Evolutionary conservation across 2,113 vertebrate species (phyloP), one percentile per base, ranked within the genome.

Genomic region (Aix galericulata): DNA sequence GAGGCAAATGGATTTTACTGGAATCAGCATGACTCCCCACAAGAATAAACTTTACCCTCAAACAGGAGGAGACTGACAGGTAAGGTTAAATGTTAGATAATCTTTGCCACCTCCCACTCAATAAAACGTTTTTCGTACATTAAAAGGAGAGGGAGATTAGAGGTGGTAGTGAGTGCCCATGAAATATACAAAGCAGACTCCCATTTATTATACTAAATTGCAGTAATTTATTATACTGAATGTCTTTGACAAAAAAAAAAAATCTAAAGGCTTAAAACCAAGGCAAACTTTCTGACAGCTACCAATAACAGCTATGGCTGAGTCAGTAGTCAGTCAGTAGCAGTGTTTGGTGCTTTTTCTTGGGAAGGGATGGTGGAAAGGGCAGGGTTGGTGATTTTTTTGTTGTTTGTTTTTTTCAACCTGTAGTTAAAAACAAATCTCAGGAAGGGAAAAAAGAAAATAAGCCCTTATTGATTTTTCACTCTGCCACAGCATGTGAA

Each of bases 161-260:
- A 58, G 3, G 0, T 7, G 4, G 18, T 66, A 74, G 9, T 36
- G 29, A 0, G 0, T 31, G 31, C 25, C 48, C 27, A 44, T 46
- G 22, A 85, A 58, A 59, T 52, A 63, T 1, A 29, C 5, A 58
- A 76, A 92, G 31, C 20, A 71, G 50, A 9, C 7, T 59, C 22
- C 20, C 56, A 7, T 36, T 62, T 89, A 15, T 85, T 77, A 8
- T 11, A 52, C 29, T 58, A 74, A 90, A 83, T 64, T 71, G 36
- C 27, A 63, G 26, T n/a, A 60, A 67, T n/a, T 71, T 67, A 32
- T 81, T 86, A 56, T 23, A 27, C 2, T n/a, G 13, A 71, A 32
- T 53, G 27, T 6, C 53, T 95, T 78, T 34, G 17, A 77, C 16
- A 44, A 17, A 46, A 46, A 46, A 18, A 46, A 9, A 46, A 46